Base-by-base conservation (phyloP, 30 jellyfish, hydroid and myxozoan genomes). In the Chironex yamaguchii region DNA sequence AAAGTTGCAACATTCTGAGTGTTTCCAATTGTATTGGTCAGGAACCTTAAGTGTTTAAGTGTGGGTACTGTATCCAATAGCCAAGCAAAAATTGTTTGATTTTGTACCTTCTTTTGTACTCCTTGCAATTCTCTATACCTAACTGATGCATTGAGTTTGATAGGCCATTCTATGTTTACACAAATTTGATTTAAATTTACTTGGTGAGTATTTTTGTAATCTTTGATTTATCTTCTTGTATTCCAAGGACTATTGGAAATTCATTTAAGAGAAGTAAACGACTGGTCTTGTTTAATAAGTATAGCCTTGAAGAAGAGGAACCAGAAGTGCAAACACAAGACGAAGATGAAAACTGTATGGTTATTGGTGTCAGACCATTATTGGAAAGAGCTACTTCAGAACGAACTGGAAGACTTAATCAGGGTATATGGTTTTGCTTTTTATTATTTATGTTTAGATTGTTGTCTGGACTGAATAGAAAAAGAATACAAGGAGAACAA, bases 221-320 rank as follows among this genome's bases (percentile, higher is more conserved):
- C 17, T 9, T 42, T 42, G 9, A 9, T 29, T 25, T 33, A 6
- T 2, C 1, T 3, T 36, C 34, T 24, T 4, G 27, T 30, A 52
- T 28, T 22, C 3, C 66, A 48, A 84, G 94, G 36, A n/a, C 74
- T 2, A 54, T 71, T n/a, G 76, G 73, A 30, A 29, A 85, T 2
- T 52, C 94, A 52, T 31, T 84, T 20, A 84, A 76, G 79, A 84
- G 64, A 51, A 65, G 29, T 9, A 0, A 87, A 22, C 81, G 35
- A 29, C 34, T 48, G 17, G 22, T 83, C 0, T 54, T 84, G 21
- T 62, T 29, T 48, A 62, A 62, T 17, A 66, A 34, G 2, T 85
- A 83, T 35, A 71, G 54, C 33, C 30, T 73, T 31, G 89, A 85
- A 22, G 80, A 62, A 21, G 89, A 73, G n/a, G 95, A 53, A 2